Evolutionary conservation across 2,797 vertebrate species (phyloP), one percentile per base, ranked within the genome.

Genomic region (Chiloscyllium punctatum): DNA sequence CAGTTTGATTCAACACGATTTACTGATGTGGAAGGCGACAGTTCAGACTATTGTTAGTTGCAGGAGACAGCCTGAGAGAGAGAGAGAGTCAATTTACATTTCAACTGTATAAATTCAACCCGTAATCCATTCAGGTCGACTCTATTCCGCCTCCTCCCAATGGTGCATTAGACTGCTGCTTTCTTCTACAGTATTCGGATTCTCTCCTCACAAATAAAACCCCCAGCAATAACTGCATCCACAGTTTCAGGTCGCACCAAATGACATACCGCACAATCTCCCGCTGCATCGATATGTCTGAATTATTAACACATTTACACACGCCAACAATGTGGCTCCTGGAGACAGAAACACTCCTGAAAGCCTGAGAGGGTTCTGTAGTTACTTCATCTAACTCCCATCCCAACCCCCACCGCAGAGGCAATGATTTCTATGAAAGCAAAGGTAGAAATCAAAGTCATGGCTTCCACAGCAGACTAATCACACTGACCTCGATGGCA

Each of bases 11-110:
- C 94, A 21, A 53, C 42, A 30, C 92, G 69, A 72, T 72, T 94
- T 71, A 66, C 91, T 74, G 94, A 72, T 53, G 94, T 33, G 71
- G 94, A 95, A 77, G 69, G 27, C 71, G 48, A 74, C 27, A 74
- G 92, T 30, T 94, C 33, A 94, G 68, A 30, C 92, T 27, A 94
- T 94, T 94, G 92, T 72, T 72, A 94, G 68, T 94, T 77, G 94
- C 48, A 53, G 94, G 48, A 72, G 69, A 53, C 72, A 53, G 71
- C 30, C 94, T 21, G 48, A 8, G 42, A 48, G 9, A 74, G 71
- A 53, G 42, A 8, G 42, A 48, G 23, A 53, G 71, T 77, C 94
- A 74, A 95, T 95, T 74, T 72, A 30, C 66, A 42, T n/a, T 48
- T 37, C 33, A 30, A 66, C 57, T n/a, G 33, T n/a, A 37, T 68